Evolutionary conservation across 64 coral and sea anemone genomes (phyloP).

Genomic region (Stichodactyla helianthus): DNA sequence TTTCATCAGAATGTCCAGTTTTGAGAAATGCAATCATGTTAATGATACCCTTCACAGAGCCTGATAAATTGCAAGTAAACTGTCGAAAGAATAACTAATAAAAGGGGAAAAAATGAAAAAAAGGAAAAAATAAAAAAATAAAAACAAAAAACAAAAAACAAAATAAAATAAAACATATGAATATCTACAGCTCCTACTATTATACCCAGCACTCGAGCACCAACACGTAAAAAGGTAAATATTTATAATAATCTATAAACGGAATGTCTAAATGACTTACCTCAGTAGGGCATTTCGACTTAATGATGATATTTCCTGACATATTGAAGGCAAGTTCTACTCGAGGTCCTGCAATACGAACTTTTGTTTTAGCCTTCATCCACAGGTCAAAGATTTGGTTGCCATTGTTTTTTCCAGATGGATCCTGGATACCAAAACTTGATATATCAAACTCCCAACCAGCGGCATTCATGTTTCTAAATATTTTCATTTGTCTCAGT

Average conservation of each 20-base stretch:
- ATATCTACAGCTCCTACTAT: too few relatives aligned
- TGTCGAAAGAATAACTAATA: neutral
- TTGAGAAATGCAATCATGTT: neutral
- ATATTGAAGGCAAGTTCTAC: neutral
- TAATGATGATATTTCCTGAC: neutral
- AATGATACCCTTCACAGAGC: neutral
- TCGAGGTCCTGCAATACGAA: neutral
- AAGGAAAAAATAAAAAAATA: too few relatives aligned
- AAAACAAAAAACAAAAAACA: too few relatives aligned
- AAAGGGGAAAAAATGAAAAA: neutral
- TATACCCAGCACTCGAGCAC: too few relatives aligned
- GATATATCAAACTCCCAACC: conserved; percentile 5
- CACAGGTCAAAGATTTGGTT: neutral
- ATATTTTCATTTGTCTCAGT: neutral
- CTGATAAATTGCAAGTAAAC: neutral
- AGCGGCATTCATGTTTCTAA: neutral
- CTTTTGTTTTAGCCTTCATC: neutral
- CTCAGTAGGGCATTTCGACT: neutral
- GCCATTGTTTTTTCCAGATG: neutral
- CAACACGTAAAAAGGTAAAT: too few relatives aligned
- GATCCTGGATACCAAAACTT: neutral
- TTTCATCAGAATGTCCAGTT: neutral
- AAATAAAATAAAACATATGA: too few relatives aligned
- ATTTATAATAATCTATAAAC: too few relatives aligned
- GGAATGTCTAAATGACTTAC: neutral